Evolutionary conservation across 2,888 invertebrate genomes (phyloP), one percentile per base, ranked within the genome.

Genomic region (Acleris emargana): DNA sequence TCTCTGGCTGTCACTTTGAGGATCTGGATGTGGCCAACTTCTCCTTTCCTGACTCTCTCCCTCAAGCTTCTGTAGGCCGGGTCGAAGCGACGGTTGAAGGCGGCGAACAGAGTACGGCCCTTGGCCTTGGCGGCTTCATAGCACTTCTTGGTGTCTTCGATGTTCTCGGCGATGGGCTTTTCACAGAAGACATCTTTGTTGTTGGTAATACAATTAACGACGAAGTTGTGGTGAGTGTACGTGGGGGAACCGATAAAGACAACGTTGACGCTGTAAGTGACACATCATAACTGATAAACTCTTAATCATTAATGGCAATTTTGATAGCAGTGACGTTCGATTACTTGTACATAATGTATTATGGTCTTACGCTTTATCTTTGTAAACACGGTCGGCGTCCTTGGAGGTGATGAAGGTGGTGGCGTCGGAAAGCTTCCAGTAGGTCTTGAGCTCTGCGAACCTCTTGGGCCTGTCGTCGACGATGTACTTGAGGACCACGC

Each of bases 31-130:
- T 94, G 93, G 7, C 95, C 95, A 18, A 95, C 83, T 52, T 93
- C 93, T 16, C 95, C 95, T 3, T 84, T 83, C 17, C 88, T 83
- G 1, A 94, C 93, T 63, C 93, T 85, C 0, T 91, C 77, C 68
- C 88, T 89, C 0, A 95, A 79, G 2, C 86, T 78, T 42, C 81
- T 79, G 74, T 94, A 94, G 25, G 94, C 90, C 0, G 95, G 94
- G 78, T 96, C 95, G 76, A 95, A 95, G 20, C 95, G 93, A 68
- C 95, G 93, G 80, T 95, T 95, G 82, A 95, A 96, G 5, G 95
- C 95, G 28, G 94, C 94, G 64, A 94, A 93, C 5, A 96, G 82
- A 0, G 93, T 91, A 38, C 89, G 91, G 2, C 93, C 93, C 32
- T 89, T 88, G 55, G 91, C 84, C 62, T 90, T 88, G 0, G 95